Evolutionary conservation across 2,113 vertebrate genomes (phyloP).

Genomic region (Rhabdomys dilectus): DNA sequence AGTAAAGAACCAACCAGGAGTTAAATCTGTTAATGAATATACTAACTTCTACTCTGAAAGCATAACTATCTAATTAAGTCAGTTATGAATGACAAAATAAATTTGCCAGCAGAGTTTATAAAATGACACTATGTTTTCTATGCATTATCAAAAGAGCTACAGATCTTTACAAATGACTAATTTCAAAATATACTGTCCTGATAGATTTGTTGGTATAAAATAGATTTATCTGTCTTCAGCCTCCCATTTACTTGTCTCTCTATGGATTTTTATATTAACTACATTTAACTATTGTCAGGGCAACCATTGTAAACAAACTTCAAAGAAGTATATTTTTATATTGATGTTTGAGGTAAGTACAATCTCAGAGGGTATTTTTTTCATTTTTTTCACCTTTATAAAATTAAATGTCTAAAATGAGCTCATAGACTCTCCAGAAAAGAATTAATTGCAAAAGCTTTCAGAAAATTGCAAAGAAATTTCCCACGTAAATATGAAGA

Average conservation of each 20-base stretch:
- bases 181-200: constrained; percentile 13
- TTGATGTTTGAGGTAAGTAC: not conserved
- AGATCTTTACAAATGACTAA: constrained; percentile 40
- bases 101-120: constrained; percentile 50
- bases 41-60: constrained; percentile 67
- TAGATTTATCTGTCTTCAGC: not conserved
- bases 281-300: not conserved
- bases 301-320: not conserved
- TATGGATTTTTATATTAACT: constrained; percentile 17
- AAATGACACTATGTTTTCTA: constrained; percentile 50
- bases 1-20: not conserved
- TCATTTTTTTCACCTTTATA: not conserved
- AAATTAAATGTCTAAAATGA: not conserved
- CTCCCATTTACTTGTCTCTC: not conserved
- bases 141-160: not conserved
- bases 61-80: constrained; percentile 67
- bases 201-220: constrained; percentile 14
- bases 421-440: not conserved
- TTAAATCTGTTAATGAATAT: constrained; percentile 60
- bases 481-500: constrained; percentile 6
- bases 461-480: constrained; percentile 46
- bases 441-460: constrained; percentile 19
- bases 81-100: constrained; percentile 65
- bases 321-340: not conserved
- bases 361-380: not conserved